Evolutionary conservation across 2,888 invertebrate species (phyloP).

Genomic region (Drosophila atripex): DNA sequence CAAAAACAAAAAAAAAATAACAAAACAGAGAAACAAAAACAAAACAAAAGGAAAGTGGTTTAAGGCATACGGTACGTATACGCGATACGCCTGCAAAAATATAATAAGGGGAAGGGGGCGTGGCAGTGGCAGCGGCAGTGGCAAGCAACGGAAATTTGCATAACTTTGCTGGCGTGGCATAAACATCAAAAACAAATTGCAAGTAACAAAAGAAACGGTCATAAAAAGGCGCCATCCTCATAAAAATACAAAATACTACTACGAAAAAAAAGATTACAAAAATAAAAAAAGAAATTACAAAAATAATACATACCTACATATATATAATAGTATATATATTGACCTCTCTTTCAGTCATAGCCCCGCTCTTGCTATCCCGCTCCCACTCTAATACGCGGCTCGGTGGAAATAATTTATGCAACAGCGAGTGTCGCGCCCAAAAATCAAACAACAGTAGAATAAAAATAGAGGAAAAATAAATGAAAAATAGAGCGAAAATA

Average conservation of each 20-base stretch:
- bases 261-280: constrained; percentile 10
- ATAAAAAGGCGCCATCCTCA: constrained; percentile 60
- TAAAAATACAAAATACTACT: constrained; percentile 41
- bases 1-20: neutral
- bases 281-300: constrained; percentile 10
- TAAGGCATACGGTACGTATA: constrained; percentile 32
- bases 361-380: constrained; percentile 15
- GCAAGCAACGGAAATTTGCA: constrained; percentile 48
- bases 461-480: neutral
- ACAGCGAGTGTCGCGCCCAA: constrained; percentile 16
- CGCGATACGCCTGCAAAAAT: constrained; percentile 9
- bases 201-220: constrained; percentile 48
- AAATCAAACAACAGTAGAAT: constrained; percentile 36
- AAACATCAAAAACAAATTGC: constrained; percentile 64
- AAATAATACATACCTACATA: constrained; percentile 5
- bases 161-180: constrained; percentile 56
- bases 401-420: constrained; percentile 53
- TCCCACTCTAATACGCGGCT: neutral
- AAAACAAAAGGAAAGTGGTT: constrained; percentile 1
- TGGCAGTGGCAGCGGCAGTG: neutral
- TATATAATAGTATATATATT: constrained; percentile 12
- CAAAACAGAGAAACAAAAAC: neutral
- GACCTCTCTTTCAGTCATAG: constrained; percentile 1
- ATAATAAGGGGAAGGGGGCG: neutral
- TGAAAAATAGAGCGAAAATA: too few species aligned